Evolutionary conservation across 2,797 vertebrate species (phyloP).

Genomic region (Knipowitschia caucasica): DNA sequence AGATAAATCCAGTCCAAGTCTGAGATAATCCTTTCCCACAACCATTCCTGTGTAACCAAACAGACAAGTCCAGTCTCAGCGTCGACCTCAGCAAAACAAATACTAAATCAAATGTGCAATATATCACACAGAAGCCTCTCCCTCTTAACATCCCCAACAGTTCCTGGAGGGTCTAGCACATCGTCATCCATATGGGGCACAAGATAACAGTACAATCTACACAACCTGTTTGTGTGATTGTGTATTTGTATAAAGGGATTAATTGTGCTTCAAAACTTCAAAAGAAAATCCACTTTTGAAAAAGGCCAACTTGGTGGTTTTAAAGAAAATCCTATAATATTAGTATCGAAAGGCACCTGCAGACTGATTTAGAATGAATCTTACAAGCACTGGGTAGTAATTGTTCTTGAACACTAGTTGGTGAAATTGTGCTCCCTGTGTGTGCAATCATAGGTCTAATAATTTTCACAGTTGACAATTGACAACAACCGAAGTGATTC

Average conservation of each 20-base stretch:
- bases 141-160: constrained; percentile 14
- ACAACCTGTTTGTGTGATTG: constrained; percentile 3
- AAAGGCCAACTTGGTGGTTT: not conserved
- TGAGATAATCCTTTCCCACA: constrained; percentile 78
- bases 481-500: not conserved
- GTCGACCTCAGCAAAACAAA: constrained; percentile 39
- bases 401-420: not conserved
- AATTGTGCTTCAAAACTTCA: constrained; percentile 21
- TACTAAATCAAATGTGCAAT: constrained; percentile 8
- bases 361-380: constrained; percentile 8
- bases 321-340: constrained; percentile 4
- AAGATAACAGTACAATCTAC: constrained; percentile 43
- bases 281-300: constrained; percentile 8
- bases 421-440: constrained; percentile 2
- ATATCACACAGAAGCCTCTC: constrained; percentile 12
- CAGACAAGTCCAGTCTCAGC: constrained; percentile 57
- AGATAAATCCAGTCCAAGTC: constrained; percentile 78
- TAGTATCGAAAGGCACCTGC: constrained; percentile 3
- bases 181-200: constrained; percentile 52
- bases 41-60: constrained; percentile 58
- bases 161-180: constrained; percentile 29
- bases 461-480: not conserved
- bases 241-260: constrained; percentile 20
- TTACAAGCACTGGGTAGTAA: constrained; percentile 7
- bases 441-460: not conserved